These are phyloP conservation scores for Yponomeuta cagnagella DNA, from an alignment of 2,888 invertebrate genomes.

Conservation along the genomic window DNA sequence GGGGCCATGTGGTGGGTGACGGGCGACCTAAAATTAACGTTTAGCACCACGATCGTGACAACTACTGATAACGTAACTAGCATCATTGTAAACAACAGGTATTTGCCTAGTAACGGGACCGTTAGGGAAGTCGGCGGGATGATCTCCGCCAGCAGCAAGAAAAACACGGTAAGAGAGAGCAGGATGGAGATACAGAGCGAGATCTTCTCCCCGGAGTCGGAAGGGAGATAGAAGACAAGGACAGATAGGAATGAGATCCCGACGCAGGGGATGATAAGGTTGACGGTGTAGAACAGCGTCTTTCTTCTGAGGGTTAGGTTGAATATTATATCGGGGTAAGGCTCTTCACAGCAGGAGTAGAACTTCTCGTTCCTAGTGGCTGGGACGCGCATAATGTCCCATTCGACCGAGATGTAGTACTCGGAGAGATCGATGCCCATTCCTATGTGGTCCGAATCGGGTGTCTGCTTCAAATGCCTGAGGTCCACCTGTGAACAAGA, in stretches of 20 bases:
- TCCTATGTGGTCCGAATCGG: conserved; percentile 91
- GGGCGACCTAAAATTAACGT: conserved; percentile 93
- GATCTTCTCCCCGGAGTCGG: conserved; percentile 98
- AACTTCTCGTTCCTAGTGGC: conserved; percentile 93
- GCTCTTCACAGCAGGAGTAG: conserved; percentile 97
- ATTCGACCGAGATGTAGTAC: conserved; percentile 97
- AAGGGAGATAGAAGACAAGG: conserved; percentile 97
- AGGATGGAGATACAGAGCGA: conserved; percentile 96
- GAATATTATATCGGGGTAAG: conserved; percentile 98
- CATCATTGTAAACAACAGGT: conserved; percentile 95
- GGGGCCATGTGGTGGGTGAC: conserved; percentile 95
- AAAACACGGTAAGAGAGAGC: conserved; percentile 95
- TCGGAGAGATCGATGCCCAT: conserved; percentile 95
- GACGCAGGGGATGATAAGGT: conserved; percentile 97
- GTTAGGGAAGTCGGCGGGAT: conserved; percentile 96
- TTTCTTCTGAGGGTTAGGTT: conserved; percentile 95
- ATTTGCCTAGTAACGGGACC: conserved; percentile 93
- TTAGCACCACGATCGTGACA: conserved; percentile 94
- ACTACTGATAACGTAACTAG: conserved; percentile 94
- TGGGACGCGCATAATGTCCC: conserved; percentile 97
- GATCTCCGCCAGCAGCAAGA: conserved; percentile 93
- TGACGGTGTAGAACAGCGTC: conserved; percentile 98
- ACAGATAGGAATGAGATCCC: conserved; percentile 98
- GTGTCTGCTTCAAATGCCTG: conserved; percentile 89
- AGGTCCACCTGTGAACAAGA: conserved; percentile 85